Base-by-base conservation (phyloP, 2,888 invertebrate species). In the Tortricodes alternella region DNA sequence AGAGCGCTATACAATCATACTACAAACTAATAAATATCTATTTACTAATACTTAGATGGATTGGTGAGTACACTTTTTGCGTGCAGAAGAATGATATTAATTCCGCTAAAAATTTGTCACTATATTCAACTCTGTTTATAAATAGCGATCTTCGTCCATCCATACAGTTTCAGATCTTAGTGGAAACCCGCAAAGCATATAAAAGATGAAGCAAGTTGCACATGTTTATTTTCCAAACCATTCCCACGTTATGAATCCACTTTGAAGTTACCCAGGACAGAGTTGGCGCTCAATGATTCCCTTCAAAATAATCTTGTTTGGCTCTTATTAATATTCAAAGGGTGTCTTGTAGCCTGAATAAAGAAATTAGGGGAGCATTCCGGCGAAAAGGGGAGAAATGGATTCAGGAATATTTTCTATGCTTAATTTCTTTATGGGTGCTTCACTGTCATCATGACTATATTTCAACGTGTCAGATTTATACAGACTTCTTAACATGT, bases 311-410 rank as follows among this genome's bases (percentile, higher is more conserved):
- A 56, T 44, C 18, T 44, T 50, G 37, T 38, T 38, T 29, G 56
- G 24, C 29, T 21, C 49, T 9, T 32, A 43, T 56, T 56, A 50
- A 50, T 49, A 50, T 56, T 49, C 49, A 56, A 18, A 9, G 23
- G 43, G 4, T 32, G 43, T 39, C 23, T 19, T 8, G 35, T 27
- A 16, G 16, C 43, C 35, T 35, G 44, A 56, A 50, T 50, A 56
- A 50, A 56, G 43, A 56, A 29, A 50, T 50, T 44, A 50, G 18
- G 35, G 9, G 19, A 23, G 18, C 18, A 18, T 29, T 18, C 29
- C n/a, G 6, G 11, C 4, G 21, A 24, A 53, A 44, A 18, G 11
- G 21, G 32, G 15, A 3, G 27, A 35, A 34, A 35, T 35, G 41
- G 24, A 48, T 27, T 49, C 32, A 13, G 18, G 32, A 55, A 41